A percentile compares a stretch with the other conserved stretches of the same genome.
Evolutionary conservation across 2,888 invertebrate species (phyloP).

Genomic region (Coleophora flavipennella): DNA sequence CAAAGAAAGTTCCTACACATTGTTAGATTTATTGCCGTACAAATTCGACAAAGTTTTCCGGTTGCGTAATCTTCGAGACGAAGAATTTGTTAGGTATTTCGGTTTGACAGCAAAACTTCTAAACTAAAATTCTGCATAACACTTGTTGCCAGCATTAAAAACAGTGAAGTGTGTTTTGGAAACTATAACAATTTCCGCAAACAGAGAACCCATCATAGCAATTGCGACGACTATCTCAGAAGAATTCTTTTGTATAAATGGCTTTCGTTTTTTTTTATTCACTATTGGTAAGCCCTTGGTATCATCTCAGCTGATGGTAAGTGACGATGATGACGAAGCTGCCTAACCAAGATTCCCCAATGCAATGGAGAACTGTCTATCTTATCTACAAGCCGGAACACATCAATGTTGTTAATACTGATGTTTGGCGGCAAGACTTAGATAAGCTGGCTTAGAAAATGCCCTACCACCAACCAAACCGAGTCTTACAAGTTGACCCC

Average conservation of each 20-base stretch:
- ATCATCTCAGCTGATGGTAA: no score
- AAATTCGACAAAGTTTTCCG: constrained; percentile 33
- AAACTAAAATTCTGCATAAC: constrained; percentile 19
- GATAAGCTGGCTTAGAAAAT: no score
- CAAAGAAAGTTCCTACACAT: constrained; percentile 33
- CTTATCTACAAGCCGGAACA: no score
- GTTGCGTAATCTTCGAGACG: constrained; percentile 32
- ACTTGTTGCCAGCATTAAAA: constrained; percentile 20
- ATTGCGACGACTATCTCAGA: constrained; percentile 45
- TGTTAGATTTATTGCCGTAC: constrained; percentile 35
- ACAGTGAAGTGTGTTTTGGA: constrained; percentile 22
- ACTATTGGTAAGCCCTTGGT: no score
- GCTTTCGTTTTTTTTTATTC: constrained; percentile 63
- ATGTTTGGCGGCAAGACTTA: no score
- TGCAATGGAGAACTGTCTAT: no score
- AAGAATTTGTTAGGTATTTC: constrained; percentile 26
- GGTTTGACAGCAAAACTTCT: constrained; percentile 29
- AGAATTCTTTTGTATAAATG: constrained; percentile 65
- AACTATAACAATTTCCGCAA: constrained; percentile 26
- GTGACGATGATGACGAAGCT: no score
- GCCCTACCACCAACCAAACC: no score
- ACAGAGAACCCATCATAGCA: constrained; percentile 40
- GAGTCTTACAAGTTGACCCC: no score
- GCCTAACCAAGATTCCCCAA: no score
- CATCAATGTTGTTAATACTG: no score